Evolutionary conservation across 2,888 invertebrate genomes (phyloP), one percentile per base, ranked within the genome.

Genomic region (Platypus cylindrus): DNA sequence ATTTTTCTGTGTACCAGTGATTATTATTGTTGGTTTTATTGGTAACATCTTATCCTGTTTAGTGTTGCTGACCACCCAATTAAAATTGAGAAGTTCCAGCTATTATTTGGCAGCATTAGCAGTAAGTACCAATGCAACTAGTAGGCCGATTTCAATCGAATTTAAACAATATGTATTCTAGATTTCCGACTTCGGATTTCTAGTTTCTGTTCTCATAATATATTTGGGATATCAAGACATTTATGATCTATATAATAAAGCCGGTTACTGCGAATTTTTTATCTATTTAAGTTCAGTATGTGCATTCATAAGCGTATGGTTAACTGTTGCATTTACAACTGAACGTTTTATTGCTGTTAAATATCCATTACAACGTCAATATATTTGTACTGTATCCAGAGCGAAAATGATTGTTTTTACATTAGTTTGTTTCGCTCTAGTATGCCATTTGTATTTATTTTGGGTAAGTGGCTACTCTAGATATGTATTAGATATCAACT

Each of bases 281-380:
- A 50, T 57, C 7, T 62, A 59, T 41, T 29, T 58, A 1, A 54
- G 58, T 30, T 54, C 58, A 24, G 57, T 58, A 3, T 72, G 68
- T 62, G 71, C 73, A 42, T 75, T 73, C 32, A 53, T 78, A 8
- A 75, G 75, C 48, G 75, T 75, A 2, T 78, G 77, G 76, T 57
- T 77, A 18, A 74, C 75, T 22, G 77, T 78, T 3, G 75, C 75
- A 1, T 78, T 78, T 52, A 78, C 78, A 1, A 70, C 75, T 2
- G 78, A 78, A 50, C 60, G 78, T 34, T 78, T 74, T 56, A 73
- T 78, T 25, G 77, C 75, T 3, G 72, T 78, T 1, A 72, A 73
- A 46, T 72, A 71, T 49, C 74, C 74, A 0, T 50, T 74, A 8
- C 68, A 67, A 33, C 55, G 73, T 15, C 71, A 73, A 0, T 65